Evolutionary conservation across 2,888 invertebrate genomes (phyloP), one percentile per base, ranked within the genome.

Genomic region (Phortica magna): DNA sequence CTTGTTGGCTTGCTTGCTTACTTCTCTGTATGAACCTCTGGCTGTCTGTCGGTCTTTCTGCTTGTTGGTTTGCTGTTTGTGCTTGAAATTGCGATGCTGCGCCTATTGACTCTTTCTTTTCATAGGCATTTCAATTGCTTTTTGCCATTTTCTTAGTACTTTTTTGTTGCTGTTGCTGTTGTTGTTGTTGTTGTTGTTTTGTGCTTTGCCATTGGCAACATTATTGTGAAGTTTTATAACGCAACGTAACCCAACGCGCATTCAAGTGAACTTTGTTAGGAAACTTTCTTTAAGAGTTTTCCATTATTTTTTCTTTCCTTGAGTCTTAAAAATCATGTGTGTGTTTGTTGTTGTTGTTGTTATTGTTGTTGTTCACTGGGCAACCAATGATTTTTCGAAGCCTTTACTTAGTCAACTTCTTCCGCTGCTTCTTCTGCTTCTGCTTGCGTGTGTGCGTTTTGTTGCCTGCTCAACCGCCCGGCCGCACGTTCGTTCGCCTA

Each of bases 401-500:
- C 31, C 31, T 31, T 31, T 31, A 31, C 31, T 31, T 31, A 4
- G 31, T 4, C 31, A 31, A 31, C 31, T 31, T 61, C 22, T 17
- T 7, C 17, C 3, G 17, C 22, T 61, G 1, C n/a, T 10, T 61
- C 17, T 68, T 31, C 53, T 53, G n/a, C n/a, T 59, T 3, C 14
- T 42, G 1, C 42, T 67, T 41, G 67, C 42, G n/a, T 17, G 41
- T 41, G 67, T 42, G 67, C 67, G 14, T 42, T 12, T 42, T 71
- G 71, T 73, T 71, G 79, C 73, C 78, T 82, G 77, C 75, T 76
- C 78, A 31, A 70, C 64, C 55, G 59, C 55, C 71, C 81, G 79
- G 84, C 82, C 84, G 43, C 39, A 79, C 77, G 83, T 85, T 84
- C 84, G 31, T 31, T 31, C 31, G 31, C 31, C 31, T 31, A 31